Conservation (phyloP, 2,888 invertebrate genomes). For the Coelogynopora nodosa region DNA sequence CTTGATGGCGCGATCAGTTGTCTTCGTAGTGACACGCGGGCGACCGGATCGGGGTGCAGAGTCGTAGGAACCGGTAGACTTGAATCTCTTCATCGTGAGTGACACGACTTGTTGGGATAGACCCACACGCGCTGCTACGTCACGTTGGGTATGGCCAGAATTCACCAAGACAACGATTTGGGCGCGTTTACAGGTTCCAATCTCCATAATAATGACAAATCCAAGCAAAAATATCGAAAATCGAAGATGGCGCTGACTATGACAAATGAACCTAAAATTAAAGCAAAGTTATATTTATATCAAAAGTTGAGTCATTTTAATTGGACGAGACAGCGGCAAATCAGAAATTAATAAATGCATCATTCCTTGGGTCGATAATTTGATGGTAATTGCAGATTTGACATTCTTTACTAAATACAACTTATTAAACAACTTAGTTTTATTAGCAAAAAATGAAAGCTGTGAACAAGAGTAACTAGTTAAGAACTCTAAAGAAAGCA, state of each 20-base stretch:
- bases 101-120: neutral
- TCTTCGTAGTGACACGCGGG: constrained; percentile 1
- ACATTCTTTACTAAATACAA: no score
- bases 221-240: constrained; percentile 1
- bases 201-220: constrained; percentile 1
- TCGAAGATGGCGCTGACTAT: neutral
- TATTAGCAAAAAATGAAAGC: no score
- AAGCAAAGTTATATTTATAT: neutral
- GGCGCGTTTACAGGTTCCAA: constrained; percentile 1
- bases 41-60: constrained; percentile 1
- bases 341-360: no score
- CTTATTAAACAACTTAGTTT: no score
- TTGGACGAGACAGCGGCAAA: no score
- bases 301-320: no score
- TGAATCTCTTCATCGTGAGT: constrained; percentile 1
- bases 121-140: constrained; percentile 1
- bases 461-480: no score
- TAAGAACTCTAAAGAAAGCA: no score
- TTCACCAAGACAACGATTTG: constrained; percentile 1
- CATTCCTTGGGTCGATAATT: no score
- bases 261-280: constrained; percentile 1
- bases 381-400: no score
- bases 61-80: constrained; percentile 1
- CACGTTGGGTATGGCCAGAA: constrained; percentile 1
- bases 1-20: constrained; percentile 1